Base-by-base conservation (phyloP, 2,113 vertebrate genomes). In the Phaethornis superciliosus region DNA sequence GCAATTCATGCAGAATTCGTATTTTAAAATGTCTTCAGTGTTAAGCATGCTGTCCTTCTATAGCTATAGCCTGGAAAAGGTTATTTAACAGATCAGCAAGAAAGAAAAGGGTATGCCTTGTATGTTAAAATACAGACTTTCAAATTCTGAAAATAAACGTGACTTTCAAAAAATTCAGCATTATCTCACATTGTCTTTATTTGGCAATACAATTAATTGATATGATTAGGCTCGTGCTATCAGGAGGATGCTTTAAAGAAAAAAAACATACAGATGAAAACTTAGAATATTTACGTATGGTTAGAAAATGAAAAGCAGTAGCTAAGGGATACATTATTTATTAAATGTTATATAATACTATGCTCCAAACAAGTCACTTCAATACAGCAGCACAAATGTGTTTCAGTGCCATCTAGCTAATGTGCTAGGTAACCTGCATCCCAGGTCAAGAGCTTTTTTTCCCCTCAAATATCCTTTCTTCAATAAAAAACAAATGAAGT, bases 361-460 rank as follows among this genome's bases (percentile, higher is more conserved):
- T 56, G 26, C 28, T 93, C 51, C 55, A 59, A 59, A 80, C 33
- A 93, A 95, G 60, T 35, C 42, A 47, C 55, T 94, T 59, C 3
- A 85, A 44, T 32, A 85, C 16, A 90, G 75, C 52, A 88, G 64
- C 82, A 85, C 21, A 40, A 85, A 42, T 5, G 35, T 70, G 71
- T 90, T 93, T 94, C 89, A 90, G 87, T 89, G 85, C 81, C 91
- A 96, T 72, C 86, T 91, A 96, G 89, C 86, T 94, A 92, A 85
- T 4, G 1, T 32, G 80, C 33, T 56, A 28, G 59, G 93, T 92
- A 94, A 92, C 78, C 89, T 65, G n/a, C 70, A 85, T 89, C 46
- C 51, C 21, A 49, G 24, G 40, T 74, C 11, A 90, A 32, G 23
- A 5, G 33, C 58, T 5, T 33, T 60, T 63, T 60, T 58, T 6